These are phyloP conservation scores for Hylaeus anthracinus DNA, from an alignment of 1,140 invertebrate genomes.

Conservation along the genomic window DNA sequence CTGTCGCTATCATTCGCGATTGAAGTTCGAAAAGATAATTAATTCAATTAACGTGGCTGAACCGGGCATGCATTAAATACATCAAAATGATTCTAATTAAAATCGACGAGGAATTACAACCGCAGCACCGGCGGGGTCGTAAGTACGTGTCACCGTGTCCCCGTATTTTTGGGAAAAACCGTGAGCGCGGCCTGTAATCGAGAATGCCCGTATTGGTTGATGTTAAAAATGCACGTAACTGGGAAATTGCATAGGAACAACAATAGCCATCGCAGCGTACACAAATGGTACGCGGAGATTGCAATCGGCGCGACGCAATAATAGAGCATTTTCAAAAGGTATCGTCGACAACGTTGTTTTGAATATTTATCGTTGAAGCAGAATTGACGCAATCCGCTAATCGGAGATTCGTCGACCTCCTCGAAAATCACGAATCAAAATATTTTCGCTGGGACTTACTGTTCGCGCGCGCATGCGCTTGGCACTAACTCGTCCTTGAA, in stretches of 20 bases:
- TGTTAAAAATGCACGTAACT: conserved; percentile 49
- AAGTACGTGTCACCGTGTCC: conserved; percentile 3
- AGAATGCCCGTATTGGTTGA: background rate
- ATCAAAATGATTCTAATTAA: conserved; percentile 66
- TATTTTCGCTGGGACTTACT: background rate
- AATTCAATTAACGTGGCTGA: conserved; percentile 65
- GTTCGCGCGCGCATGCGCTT: background rate
- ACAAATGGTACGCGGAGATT: conserved; percentile 50
- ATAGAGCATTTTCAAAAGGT: conserved; percentile 32
- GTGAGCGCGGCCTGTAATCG: conserved; percentile 14
- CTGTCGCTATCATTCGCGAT: conserved; percentile 33
- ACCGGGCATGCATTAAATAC: conserved; percentile 61
- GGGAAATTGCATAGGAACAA: conserved; percentile 45
- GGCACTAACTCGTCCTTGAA: background rate
- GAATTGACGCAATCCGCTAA: background rate
- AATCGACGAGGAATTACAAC: conserved; percentile 52
- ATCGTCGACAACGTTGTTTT: background rate
- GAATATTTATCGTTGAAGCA: conserved; percentile 39
- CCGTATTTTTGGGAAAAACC: background rate
- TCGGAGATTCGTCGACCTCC: conserved; percentile 15
- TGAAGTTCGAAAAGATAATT: conserved; percentile 69
- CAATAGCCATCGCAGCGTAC: conserved; percentile 32
- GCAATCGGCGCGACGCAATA: conserved; percentile 44
- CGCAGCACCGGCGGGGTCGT: background rate
- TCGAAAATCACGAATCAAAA: background rate